Base-by-base conservation (phyloP, 2,797 vertebrate genomes). In the Mus caroli region DNA sequence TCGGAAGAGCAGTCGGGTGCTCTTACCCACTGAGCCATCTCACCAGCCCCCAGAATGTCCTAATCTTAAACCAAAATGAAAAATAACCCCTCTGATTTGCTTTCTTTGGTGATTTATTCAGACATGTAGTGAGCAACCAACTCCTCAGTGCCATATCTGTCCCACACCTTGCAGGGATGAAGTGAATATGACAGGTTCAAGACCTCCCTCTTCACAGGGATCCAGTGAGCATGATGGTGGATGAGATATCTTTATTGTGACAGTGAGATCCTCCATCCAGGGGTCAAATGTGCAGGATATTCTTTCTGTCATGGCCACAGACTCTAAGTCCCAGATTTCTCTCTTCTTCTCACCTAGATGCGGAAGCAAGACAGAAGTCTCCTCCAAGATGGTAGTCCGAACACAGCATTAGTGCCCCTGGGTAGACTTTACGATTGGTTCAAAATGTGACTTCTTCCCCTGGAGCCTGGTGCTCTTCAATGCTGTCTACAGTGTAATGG, bases 41-140 rank as follows among this genome's bases (percentile, higher is more conserved):
- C n/a, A n/a, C n/a, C n/a, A n/a, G n/a, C n/a, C n/a, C n/a, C 46
- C 54, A 77, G 60, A 91, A 46, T 84, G n/a, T 84, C 78, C 62
- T 91, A 50, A 80, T 83, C 50, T 64, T 64, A 85, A 75, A 4
- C 9, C 62, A 94, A 71, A 26, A 31, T 84, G 62, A 64, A 78
- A 17, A 88, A 17, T 84, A 88, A 97, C 77, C 37, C 15, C 6
- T 67, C 19, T 75, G 13, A 76, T 62, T 90, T 87, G 28, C 11
- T 92, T 82, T 85, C 43, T 82, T 92, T 89, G 90, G 46, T 64
- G 31, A 83, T 84, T 83, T 90, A 12, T 40, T 90, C 52, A 86
- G 62, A 62, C 5, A 75, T 67, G 85, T 50, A 87, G 19, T 22
- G 71, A 62, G 15, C 82, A 15, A 9, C 54, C 50, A 40, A 24